Base-by-base conservation (phyloP, 2,797 vertebrate species). In the Esox lucius region DNA sequence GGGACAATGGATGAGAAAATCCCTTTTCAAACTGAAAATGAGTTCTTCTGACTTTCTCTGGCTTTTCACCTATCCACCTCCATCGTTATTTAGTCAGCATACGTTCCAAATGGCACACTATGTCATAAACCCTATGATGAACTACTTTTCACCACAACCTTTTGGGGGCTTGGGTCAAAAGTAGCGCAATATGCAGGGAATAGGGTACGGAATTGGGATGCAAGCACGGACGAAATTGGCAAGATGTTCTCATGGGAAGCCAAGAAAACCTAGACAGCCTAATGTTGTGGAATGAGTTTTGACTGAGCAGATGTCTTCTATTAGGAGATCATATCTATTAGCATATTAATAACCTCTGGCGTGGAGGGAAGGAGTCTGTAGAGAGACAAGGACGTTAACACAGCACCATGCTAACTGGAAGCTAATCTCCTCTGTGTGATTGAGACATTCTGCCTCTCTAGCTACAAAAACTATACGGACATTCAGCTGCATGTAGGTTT, bases 291-390 rank as follows among this genome's bases (percentile, higher is more conserved):
- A 90, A 91, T 91, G 87, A 83, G 81, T 86, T 89, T 86, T 89
- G 86, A 93, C 92, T 90, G 91, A 89, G 86, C 83, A 88, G 87
- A 91, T 91, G 90, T 91, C 87, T 91, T 90, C 91, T 91, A 91
- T 89, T 89, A 84, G 83, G 87, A 91, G 87, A 89, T 91, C 92
- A 90, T 80, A 86, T 85, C 79, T 88, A 93, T 93, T 93, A 93
- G 90, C 93, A 94, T 93, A 91, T 91, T 93, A 92, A 94, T 93
- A 90, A 91, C 83, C 90, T 91, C 82, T 42, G 39, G 39, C 39
- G 9, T 42, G 39, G 28, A 31, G 39, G 39, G 39, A 9, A 42
- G 39, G 39, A 42, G 39, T 42, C 39, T 42, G 39, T 42, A 42
- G 39, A 42, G 39, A 42, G 39, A 42, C 39, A 42, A 42, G 39